A percentile compares a stretch with the other conserved stretches of the same genome.
These are phyloP conservation scores for Diabrotica virgifera DNA, from an alignment of 1,140 invertebrate species.

Conservation along the genomic window DNA sequence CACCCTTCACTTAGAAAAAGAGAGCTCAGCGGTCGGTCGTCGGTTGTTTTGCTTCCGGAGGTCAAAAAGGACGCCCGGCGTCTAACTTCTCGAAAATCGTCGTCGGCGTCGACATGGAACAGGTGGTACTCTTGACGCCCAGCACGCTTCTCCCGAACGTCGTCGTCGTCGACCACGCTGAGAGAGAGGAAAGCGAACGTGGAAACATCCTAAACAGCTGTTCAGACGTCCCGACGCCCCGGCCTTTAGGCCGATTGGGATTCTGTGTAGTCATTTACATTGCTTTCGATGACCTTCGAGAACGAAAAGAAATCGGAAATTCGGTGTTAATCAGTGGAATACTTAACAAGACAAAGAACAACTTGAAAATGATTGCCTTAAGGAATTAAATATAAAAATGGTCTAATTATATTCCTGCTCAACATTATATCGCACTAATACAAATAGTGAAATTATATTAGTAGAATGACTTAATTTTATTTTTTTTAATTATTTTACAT, in stretches of 20 bases:
- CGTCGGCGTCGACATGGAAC: conserved; percentile 12
- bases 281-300: background rate
- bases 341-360: too few species aligned
- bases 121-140: conserved; percentile 22
- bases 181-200: conserved; percentile 1
- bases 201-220: conserved; percentile 1
- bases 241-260: background rate
- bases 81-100: background rate
- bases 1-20: too few species aligned
- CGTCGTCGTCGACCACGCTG: background rate
- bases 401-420: too few species aligned
- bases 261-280: background rate
- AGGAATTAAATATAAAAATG: too few species aligned
- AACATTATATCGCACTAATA: too few species aligned
- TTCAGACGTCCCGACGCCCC: background rate
- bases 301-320: background rate
- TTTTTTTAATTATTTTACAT: too few species aligned
- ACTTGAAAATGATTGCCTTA: too few species aligned
- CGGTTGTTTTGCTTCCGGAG: conserved; percentile 1
- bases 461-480: too few species aligned
- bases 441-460: too few species aligned
- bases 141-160: conserved; percentile 4
- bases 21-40: background rate
- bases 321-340: too few species aligned
- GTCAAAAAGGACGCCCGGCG: background rate